Percentiles rank a stretch among this genome's conserved stretches.
phyloP scores from a whole-genome alignment of 2,797 vertebrate genomes.

The Phalanger gymnotis region DNA sequence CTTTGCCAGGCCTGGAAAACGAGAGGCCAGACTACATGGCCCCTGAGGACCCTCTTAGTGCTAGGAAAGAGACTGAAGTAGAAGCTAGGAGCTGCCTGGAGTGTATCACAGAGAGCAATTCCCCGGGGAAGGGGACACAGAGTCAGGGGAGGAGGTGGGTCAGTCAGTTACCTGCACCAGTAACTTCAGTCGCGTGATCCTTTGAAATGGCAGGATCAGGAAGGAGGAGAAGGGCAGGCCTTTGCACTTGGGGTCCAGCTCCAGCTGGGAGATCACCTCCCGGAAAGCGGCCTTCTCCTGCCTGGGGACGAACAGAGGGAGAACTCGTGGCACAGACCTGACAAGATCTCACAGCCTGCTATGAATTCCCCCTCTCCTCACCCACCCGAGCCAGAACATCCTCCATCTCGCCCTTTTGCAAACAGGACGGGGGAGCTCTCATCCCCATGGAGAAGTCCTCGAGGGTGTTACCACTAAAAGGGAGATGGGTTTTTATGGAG shows the following conservation, averaged over 20 bases:
- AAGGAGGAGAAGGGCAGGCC: slow-evolving; percentile 97
- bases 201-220: slow-evolving; percentile 97
- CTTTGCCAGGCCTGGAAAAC: not conserved
- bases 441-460: not conserved
- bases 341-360: slow-evolving; percentile 18
- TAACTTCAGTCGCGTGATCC: slow-evolving; percentile 96
- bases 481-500: slow-evolving; percentile 71
- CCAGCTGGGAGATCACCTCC: slow-evolving; percentile 90
- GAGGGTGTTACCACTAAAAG: rapidly evolving
- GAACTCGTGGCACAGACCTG: slow-evolving; percentile 21
- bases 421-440: not conserved
- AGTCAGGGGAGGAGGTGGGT: rapidly evolving
- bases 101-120: rapidly evolving
- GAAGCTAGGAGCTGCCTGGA: not conserved
- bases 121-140: rapidly evolving
- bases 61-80: not conserved
- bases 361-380: not conserved
- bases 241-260: slow-evolving; percentile 91
- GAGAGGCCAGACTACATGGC: not conserved
- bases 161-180: slow-evolving; percentile 90
- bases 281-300: slow-evolving; percentile 94
- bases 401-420: slow-evolving; percentile 23
- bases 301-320: slow-evolving; percentile 81
- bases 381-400: slow-evolving; percentile 9
- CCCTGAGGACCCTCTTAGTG: not conserved